phyloP scores from a whole-genome alignment of 23 tunicate genomes.

The Trididemnum clinides region DNA sequence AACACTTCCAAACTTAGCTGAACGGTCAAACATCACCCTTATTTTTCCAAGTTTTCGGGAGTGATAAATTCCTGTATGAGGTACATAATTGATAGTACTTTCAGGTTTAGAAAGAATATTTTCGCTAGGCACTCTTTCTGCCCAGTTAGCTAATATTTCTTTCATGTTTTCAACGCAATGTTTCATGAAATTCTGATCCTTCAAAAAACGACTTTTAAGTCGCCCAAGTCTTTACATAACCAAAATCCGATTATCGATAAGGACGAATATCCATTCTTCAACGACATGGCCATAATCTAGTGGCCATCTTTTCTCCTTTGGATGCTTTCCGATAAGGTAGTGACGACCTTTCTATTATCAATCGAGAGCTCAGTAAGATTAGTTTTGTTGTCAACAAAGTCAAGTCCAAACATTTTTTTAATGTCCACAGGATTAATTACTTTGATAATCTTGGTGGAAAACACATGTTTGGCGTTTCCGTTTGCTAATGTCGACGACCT shows the following conservation, averaged over 20 bases:
- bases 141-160: neutral
- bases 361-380: neutral
- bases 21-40: neutral
- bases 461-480: neutral
- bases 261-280: neutral
- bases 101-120: neutral
- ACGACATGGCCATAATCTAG: neutral
- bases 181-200: neutral
- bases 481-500: neutral
- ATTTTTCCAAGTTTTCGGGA: neutral
- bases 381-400: neutral
- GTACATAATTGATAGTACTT: neutral
- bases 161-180: conserved; percentile 11
- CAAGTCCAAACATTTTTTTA: neutral
- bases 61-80: conserved; percentile 24
- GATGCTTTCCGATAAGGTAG: neutral
- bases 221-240: neutral
- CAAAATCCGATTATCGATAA: neutral
- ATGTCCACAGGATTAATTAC: neutral
- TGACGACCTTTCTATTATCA: neutral
- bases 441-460: neutral
- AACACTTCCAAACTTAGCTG: neutral
- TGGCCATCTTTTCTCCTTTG: neutral
- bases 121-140: neutral
- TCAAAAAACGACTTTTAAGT: neutral